phyloP scores from a whole-genome alignment of 2,888 invertebrate species.

The Drosophila emarginata region DNA sequence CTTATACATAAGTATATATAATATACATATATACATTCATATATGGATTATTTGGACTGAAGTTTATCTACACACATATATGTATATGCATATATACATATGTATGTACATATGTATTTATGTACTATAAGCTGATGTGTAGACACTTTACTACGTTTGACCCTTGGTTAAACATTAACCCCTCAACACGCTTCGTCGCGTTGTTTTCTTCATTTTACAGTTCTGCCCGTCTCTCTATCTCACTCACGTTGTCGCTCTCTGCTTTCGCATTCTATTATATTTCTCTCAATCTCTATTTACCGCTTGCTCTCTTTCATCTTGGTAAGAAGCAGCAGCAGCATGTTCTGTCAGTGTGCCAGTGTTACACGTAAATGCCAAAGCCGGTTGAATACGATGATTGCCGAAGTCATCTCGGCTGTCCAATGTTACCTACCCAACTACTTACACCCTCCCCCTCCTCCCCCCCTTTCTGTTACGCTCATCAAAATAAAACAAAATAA shows the following conservation, averaged over 20 bases:
- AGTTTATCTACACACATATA: too few species aligned
- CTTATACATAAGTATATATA: too few species aligned
- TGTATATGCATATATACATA: not conserved
- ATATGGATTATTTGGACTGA: too few species aligned
- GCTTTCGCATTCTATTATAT: not conserved
- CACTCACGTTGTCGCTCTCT: not conserved
- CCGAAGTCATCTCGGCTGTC: slow-evolving; percentile 39
- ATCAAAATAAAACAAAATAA: not conserved
- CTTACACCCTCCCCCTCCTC: not conserved
- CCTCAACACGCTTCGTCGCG: not conserved
- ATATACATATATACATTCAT: too few species aligned
- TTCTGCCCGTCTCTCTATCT: not conserved
- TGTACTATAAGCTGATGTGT: not conserved
- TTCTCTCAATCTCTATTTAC: not conserved
- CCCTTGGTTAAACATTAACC: not conserved
- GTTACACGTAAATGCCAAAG: slow-evolving; percentile 67
- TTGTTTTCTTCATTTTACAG: not conserved
- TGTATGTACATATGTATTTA: not conserved
- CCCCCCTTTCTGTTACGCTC: slow-evolving; percentile 27
- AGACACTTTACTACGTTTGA: slow-evolving; percentile 9
- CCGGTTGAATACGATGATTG: slow-evolving; percentile 52
- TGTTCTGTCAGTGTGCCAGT: slow-evolving; percentile 66
- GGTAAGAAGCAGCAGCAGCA: not conserved
- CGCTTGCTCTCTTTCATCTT: not conserved
- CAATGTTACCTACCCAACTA: slow-evolving; percentile 25